Percentiles rank a stretch among this genome's conserved stretches.
Conservation (phyloP, 2,888 invertebrate species). For the Agrochola circellaris region DNA sequence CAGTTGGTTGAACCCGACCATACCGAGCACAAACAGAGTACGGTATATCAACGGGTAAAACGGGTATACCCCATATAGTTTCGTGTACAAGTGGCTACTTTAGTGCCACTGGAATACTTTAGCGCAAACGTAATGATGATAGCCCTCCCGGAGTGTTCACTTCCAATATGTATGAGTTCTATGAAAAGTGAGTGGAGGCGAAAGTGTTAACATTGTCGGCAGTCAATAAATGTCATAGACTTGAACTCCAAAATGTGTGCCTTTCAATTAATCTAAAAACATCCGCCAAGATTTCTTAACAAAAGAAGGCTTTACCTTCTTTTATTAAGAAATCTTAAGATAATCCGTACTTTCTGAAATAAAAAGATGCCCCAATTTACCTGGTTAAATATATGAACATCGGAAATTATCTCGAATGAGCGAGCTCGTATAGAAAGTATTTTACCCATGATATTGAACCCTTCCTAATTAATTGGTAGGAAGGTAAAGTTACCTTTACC, state of each 20-base stretch:
- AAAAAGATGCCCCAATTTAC: conserved; percentile 6
- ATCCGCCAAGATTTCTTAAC: too few relatives aligned
- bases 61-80: too few relatives aligned
- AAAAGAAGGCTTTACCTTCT: too few relatives aligned
- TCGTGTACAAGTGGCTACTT: too few relatives aligned
- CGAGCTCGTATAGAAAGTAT: conserved; percentile 9
- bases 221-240: background rate
- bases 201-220: background rate
- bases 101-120: too few relatives aligned
- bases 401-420: conserved; percentile 2
- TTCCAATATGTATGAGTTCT: too few relatives aligned
- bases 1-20: too few relatives aligned
- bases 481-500: conserved; percentile 6
- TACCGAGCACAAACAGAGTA: too few relatives aligned
- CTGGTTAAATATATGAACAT: conserved; percentile 6
- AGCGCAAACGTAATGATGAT: too few relatives aligned
- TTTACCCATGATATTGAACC: conserved; percentile 18
- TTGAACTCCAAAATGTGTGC: background rate
- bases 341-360: background rate
- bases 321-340: background rate
- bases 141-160: too few relatives aligned
- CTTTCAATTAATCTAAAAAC: background rate
- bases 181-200: too few relatives aligned
- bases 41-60: too few relatives aligned
- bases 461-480: conserved; percentile 31